Evolutionary conservation across 2,797 vertebrate species (phyloP).

Genomic region (Potorous gilbertii): DNA sequence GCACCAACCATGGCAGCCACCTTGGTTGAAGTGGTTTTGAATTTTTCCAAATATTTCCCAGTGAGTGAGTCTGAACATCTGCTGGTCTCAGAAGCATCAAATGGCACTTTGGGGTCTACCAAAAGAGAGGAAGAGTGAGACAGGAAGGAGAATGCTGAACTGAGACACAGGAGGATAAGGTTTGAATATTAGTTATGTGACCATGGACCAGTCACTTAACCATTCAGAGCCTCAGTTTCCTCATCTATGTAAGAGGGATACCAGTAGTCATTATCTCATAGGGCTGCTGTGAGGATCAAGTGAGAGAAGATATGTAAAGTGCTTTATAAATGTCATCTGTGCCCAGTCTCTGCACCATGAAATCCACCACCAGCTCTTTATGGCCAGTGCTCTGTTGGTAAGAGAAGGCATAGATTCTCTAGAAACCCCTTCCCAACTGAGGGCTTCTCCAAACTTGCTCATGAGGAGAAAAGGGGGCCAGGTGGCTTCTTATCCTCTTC

Average conservation of each 20-base stretch:
- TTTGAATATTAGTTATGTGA: neutral
- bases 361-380: neutral
- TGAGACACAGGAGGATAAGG: neutral
- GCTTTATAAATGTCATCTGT: neutral
- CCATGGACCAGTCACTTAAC: neutral
- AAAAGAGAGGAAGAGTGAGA: neutral
- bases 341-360: neutral
- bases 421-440: neutral
- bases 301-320: neutral
- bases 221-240: neutral
- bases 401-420: neutral
- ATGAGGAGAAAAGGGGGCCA: neutral
- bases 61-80: neutral
- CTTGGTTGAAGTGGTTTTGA: neutral
- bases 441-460: neutral
- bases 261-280: neutral
- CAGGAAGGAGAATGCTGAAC: neutral
- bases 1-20: neutral
- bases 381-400: neutral
- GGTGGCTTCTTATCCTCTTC: neutral
- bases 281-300: neutral
- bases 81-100: neutral
- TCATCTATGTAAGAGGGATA: neutral
- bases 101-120: neutral
- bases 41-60: neutral